phyloP scores from a whole-genome alignment of 1,140 invertebrate species.

The Homalodisca vitripennis region DNA sequence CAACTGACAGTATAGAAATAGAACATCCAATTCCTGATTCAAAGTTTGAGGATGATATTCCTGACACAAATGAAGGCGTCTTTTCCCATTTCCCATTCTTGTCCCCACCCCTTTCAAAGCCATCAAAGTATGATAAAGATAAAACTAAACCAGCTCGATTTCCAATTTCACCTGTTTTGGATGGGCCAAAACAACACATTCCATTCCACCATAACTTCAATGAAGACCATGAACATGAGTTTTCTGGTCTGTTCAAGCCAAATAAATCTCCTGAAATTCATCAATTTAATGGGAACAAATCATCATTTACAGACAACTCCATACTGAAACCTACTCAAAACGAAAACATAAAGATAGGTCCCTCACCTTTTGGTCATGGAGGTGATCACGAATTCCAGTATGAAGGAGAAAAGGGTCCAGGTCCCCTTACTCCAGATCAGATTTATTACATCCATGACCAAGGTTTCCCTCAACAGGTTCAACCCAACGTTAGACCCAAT shows the following conservation, averaged over 20 bases:
- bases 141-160: background rate
- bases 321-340: background rate
- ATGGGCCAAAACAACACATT: background rate
- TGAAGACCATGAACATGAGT: background rate
- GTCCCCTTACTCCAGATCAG: constrained; percentile 4
- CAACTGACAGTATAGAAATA: background rate
- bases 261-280: background rate
- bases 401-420: constrained; percentile 10
- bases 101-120: background rate
- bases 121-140: constrained; percentile 15
- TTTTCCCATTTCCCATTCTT: constrained; percentile 20
- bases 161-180: background rate
- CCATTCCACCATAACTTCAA: constrained; percentile 7
- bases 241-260: constrained; percentile 1
- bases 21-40: constrained; percentile 19
- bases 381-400: background rate
- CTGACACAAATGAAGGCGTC: constrained; percentile 19
- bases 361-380: background rate
- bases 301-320: background rate
- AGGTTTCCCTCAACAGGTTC: background rate
- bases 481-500: background rate
- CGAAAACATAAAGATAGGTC: background rate
- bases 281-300: background rate
- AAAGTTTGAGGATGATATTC: constrained; percentile 25
- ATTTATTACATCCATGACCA: constrained; percentile 24